Evolutionary conservation across 2,797 vertebrate genomes (phyloP).

Genomic region (Alauda arvensis): DNA sequence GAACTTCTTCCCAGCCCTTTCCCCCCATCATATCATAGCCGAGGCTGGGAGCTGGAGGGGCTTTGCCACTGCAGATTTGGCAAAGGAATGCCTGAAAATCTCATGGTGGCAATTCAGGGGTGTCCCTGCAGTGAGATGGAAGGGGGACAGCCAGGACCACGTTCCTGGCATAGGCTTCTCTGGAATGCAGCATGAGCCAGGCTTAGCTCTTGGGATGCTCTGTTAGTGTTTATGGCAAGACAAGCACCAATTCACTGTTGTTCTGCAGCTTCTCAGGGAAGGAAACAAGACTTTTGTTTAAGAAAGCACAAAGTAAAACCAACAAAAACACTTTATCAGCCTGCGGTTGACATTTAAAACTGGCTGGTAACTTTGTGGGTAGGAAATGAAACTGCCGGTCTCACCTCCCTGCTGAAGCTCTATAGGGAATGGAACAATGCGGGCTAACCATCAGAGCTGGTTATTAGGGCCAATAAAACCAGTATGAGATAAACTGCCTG

Average conservation of each 20-base stretch:
- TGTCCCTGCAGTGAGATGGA: not conserved
- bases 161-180: not conserved
- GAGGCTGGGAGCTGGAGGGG: not conserved
- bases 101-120: no score
- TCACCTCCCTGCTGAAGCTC: not conserved
- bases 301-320: not conserved
- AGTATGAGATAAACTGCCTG: not conserved
- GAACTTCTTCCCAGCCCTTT: not conserved
- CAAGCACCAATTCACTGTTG: not conserved
- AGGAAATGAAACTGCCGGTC: rapidly evolving
- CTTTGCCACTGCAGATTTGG: not conserved
- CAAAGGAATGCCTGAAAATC: not conserved
- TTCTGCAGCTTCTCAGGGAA: not conserved
- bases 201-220: not conserved
- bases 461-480: not conserved
- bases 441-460: not conserved
- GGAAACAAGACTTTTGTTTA: not conserved
- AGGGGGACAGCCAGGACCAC: not conserved
- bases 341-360: not conserved
- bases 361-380: not conserved
- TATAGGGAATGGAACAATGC: rapidly evolving
- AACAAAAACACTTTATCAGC: not conserved
- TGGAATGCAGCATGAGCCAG: not conserved
- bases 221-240: not conserved
- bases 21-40: not conserved